Evolutionary conservation across 92 coral and sea anemone genomes (phyloP).

Genomic region (Diadumene lineata): DNA sequence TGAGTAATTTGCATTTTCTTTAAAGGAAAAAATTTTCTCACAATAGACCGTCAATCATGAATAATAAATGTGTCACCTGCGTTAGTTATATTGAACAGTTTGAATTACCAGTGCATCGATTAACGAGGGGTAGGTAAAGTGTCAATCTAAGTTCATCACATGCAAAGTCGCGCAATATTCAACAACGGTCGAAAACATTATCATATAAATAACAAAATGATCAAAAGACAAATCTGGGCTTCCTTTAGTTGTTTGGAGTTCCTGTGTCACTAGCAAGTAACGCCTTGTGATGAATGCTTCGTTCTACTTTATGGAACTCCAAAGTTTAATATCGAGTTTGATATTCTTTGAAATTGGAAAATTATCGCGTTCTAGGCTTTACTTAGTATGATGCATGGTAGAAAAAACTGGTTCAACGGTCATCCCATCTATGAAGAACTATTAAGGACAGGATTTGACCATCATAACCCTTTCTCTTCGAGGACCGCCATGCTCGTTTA

Average conservation of each 20-base stretch:
- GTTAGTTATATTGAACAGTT: neutral
- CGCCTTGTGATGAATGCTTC: constrained; percentile 46
- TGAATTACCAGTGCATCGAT: neutral
- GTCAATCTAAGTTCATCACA: neutral
- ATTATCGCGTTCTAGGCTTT: neutral
- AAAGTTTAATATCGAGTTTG: too few species aligned
- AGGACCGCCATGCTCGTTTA: constrained; percentile 86
- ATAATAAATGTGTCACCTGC: constrained; percentile 8
- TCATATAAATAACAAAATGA: too few species aligned
- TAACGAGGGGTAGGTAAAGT: neutral
- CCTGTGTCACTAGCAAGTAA: constrained; percentile 4
- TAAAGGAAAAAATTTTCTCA: neutral
- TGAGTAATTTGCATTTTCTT: neutral
- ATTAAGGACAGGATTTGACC: constrained; percentile 61
- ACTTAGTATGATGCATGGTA: constrained; percentile 8
- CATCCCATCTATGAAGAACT: constrained; percentile 87
- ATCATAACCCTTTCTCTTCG: constrained; percentile 37
- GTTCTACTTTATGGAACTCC: too few species aligned
- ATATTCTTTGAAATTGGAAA: neutral
- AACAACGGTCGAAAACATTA: neutral
- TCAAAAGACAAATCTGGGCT: neutral
- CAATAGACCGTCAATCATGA: neutral
- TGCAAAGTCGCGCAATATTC: neutral
- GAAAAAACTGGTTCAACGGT: constrained; percentile 88
- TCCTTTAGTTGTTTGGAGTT: too few species aligned